Percentiles rank a stretch among this genome's conserved stretches.
These are phyloP conservation scores for Phyllostomus discolor DNA, from an alignment of 2,113 vertebrate species.

Conservation along the genomic window DNA sequence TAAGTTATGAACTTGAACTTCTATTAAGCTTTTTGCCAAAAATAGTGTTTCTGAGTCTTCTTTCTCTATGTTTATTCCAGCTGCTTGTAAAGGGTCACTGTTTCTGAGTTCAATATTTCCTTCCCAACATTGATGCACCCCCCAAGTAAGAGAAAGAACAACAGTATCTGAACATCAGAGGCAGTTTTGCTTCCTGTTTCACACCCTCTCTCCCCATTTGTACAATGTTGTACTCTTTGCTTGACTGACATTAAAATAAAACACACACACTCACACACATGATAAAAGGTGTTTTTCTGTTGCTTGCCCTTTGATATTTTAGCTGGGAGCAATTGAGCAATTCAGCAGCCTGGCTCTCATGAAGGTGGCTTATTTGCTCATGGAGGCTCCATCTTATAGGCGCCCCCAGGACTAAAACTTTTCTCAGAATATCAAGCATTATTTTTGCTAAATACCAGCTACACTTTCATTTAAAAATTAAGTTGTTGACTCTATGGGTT, in stretches of 20 bases:
- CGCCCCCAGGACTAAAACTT: neutral
- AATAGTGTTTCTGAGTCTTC: constrained; percentile 10
- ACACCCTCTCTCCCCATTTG: constrained; percentile 26
- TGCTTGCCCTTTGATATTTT: constrained; percentile 55
- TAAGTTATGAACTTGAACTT: constrained; percentile 33
- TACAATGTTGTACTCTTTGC: constrained; percentile 30
- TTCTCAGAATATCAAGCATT: constrained; percentile 16
- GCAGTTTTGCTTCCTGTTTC: constrained; percentile 41
- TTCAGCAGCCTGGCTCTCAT: neutral
- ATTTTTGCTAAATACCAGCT: neutral
- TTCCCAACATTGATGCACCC: neutral
- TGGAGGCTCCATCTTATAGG: neutral
- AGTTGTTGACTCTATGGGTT: neutral
- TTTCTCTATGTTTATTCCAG: constrained; percentile 46
- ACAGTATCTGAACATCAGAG: constrained; percentile 42
- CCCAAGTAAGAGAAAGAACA: constrained; percentile 44
- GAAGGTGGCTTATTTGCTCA: neutral
- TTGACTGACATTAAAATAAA: constrained; percentile 53
- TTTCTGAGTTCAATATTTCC: constrained; percentile 27
- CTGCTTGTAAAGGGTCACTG: constrained; percentile 35
- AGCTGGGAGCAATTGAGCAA: constrained; percentile 19
- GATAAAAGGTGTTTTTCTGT: constrained; percentile 51
- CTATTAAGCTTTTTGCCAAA: constrained; percentile 18
- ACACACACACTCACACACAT: neutral
- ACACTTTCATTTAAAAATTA: neutral